Conservation (phyloP, 23 tunicate species). For the Ascidia mentula region DNA sequence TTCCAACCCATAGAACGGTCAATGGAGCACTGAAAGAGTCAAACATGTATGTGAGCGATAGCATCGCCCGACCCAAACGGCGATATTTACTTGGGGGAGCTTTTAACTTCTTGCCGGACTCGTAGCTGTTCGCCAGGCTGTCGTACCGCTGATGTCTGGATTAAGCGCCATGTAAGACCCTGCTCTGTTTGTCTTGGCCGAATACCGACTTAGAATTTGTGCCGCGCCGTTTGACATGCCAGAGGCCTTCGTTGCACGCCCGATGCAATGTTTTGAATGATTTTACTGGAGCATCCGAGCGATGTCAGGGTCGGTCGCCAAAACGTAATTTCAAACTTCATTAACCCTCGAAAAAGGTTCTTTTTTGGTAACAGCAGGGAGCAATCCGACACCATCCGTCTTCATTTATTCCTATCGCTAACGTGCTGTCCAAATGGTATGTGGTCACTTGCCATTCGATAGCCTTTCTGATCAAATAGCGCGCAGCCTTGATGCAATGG, state of each 20-base stretch:
- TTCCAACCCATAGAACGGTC: background rate
- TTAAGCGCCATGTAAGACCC: background rate
- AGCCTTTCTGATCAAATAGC: background rate
- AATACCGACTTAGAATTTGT: conserved; percentile 5
- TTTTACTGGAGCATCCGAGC: no score
- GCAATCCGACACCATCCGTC: background rate
- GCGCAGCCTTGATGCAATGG: background rate
- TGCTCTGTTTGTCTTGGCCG: conserved; percentile 4
- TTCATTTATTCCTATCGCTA: background rate
- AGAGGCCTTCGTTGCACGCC: background rate
- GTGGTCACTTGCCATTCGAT: background rate
- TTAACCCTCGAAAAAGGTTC: no score
- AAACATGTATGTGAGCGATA: background rate
- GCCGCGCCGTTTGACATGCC: conserved; percentile 9
- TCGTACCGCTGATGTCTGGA: background rate
- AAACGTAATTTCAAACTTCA: no score
- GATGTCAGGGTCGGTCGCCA: no score
- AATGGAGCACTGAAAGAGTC: background rate
- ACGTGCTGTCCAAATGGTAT: background rate
- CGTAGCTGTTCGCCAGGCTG: background rate
- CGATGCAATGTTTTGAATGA: background rate
- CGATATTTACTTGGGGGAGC: conserved; percentile 3
- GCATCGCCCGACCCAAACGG: background rate
- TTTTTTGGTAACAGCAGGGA: no score
- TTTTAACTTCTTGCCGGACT: background rate